Evolutionary conservation across 2,888 invertebrate species (phyloP).

Genomic region (Digitonthophagus gazella): DNA sequence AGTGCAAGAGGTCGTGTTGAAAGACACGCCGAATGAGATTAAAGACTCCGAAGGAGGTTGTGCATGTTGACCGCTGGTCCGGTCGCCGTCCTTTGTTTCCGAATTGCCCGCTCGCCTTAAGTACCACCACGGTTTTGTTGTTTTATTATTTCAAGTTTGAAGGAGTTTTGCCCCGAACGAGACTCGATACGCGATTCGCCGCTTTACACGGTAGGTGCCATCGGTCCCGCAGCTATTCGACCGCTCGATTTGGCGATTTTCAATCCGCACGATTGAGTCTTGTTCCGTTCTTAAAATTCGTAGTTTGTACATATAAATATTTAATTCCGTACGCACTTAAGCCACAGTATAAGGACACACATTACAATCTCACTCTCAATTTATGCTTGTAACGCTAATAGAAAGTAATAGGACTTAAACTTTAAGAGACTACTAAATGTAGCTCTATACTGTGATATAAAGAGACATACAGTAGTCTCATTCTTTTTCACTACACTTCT

Average conservation of each 20-base stretch:
- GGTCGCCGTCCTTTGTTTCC: neutral
- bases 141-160: neutral
- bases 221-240: neutral
- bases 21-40: conserved; percentile 93
- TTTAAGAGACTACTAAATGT: too few species aligned
- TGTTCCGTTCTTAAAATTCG: neutral
- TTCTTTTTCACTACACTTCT: too few species aligned
- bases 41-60: conserved; percentile 92
- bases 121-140: neutral
- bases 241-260: too few species aligned
- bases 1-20: conserved; percentile 98
- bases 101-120: neutral
- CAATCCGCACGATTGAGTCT: neutral
- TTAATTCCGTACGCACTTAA: neutral
- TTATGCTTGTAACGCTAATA: too few species aligned
- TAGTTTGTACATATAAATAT: neutral
- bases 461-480: too few species aligned
- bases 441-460: too few species aligned
- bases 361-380: too few species aligned
- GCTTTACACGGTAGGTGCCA: neutral
- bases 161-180: neutral
- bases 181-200: neutral
- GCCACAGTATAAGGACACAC: too few species aligned
- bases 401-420: too few species aligned
- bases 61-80: conserved; percentile 66